Base-by-base conservation (phyloP, 2,797 vertebrate species). In the Helarctos malayanus region DNA sequence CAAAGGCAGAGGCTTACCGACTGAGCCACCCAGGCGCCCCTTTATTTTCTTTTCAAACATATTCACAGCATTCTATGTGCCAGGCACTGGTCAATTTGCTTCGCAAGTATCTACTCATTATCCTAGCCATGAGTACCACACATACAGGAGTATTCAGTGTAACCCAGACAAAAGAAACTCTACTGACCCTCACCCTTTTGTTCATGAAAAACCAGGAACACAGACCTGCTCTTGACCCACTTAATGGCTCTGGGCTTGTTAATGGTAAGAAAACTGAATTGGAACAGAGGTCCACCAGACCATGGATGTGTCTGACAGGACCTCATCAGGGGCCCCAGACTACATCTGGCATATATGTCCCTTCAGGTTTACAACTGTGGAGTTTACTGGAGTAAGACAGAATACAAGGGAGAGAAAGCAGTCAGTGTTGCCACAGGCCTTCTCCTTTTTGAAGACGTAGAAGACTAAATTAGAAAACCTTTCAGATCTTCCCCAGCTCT, bases 21-120 rank as follows among this genome's bases (percentile, higher is more conserved):
- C 41, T 41, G 41, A 41, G 41, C 41, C 41, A 41, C 41, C 41
- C 41, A 41, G 41, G 41, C 41, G 41, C 41, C 41, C 41, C 41
- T 41, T 41, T 41, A 41, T 41, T 41, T 41, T 41, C 41, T 41
- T 92, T 94, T 83, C 82, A 91, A 91, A 85, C 41, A 59, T 14
- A 47, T 73, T 81, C 89, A 84, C 3, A 78, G 38, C 38, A 81
- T 85, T 79, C 25, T 73, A 35, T 86, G 87, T 73, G 63, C 49
- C 25, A 47, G 16, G 38, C 35, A 76, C 41, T 41, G 57, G 11
- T 25, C 57, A 52, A 45, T 68, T 65, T 95, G 59, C 73, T 81
- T 84, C 78, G 38, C 81, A 93, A 94, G 69, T 45, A 65, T 61
- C 63, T 81, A 92, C 25, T 75, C 61, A 56, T 84, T 83, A 89